These are phyloP conservation scores for Paramormyrops kingsleyae DNA, from an alignment of 2,113 vertebrate genomes.

Conservation along the genomic window DNA sequence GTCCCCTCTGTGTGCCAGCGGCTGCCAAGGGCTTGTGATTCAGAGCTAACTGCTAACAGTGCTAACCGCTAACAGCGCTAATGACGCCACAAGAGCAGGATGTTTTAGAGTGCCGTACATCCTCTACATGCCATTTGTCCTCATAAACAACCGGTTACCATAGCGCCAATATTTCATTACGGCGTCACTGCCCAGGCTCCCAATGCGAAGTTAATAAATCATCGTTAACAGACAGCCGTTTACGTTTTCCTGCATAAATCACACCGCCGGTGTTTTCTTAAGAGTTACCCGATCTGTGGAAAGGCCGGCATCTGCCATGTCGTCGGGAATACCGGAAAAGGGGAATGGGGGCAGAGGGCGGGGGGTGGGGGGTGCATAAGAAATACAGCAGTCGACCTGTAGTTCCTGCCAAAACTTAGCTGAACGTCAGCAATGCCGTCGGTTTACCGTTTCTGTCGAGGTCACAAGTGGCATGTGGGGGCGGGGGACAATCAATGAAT, in stretches of 20 bases:
- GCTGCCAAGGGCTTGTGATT: background rate
- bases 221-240: conserved; percentile 33
- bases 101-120: background rate
- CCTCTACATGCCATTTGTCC: background rate
- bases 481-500: background rate
- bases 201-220: conserved; percentile 36
- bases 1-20: background rate
- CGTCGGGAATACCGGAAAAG: background rate
- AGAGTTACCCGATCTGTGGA: conserved; percentile 39
- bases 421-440: background rate
- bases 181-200: conserved; percentile 28
- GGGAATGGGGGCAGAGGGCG: background rate
- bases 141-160: conserved; percentile 23
- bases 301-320: conserved; percentile 27
- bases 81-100: background rate
- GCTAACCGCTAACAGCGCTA: background rate
- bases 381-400: background rate
- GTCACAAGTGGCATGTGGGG: background rate
- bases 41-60: background rate
- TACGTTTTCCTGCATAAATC: conserved; percentile 37
- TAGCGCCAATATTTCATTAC: conserved; percentile 18
- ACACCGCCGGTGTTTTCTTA: conserved; percentile 32
- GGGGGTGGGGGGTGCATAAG: background rate
- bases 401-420: background rate
- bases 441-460: background rate